Conservation (phyloP, 2,113 vertebrate species). For the Clarias macrocephalus region DNA sequence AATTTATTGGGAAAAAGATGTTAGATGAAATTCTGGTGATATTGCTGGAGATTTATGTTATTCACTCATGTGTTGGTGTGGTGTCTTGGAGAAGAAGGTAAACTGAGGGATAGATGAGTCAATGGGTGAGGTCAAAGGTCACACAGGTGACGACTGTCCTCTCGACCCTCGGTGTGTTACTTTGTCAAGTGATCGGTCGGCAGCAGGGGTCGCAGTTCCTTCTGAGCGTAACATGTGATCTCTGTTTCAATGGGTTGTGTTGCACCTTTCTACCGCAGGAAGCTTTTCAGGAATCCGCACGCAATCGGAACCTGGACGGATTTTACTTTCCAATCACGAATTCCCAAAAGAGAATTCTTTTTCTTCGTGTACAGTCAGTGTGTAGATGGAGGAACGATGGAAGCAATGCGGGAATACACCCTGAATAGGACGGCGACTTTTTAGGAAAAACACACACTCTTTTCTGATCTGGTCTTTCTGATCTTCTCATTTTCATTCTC, state of each 20-base stretch:
- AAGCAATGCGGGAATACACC: not conserved
- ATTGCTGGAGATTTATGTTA: not conserved
- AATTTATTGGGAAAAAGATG: not conserved
- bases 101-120: constrained; percentile 1
- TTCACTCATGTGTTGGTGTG: not conserved
- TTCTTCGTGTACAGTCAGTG: not conserved
- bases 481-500: not conserved
- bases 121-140: constrained; percentile 26
- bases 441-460: not conserved
- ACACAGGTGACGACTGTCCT: constrained; percentile 24
- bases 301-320: not conserved
- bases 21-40: not conserved
- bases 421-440: not conserved
- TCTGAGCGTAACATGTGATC: not conserved
- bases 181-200: not conserved
- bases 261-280: not conserved
- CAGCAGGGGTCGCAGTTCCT: not conserved
- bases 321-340: not conserved
- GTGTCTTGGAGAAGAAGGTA: not conserved
- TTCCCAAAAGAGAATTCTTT: too few species aligned
- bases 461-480: not conserved
- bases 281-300: not conserved
- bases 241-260: not conserved
- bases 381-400: not conserved
- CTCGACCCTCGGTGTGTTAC: not conserved